These are phyloP conservation scores for Ectropis grisescens DNA, from an alignment of 1,140 invertebrate genomes.

Conservation along the genomic window DNA sequence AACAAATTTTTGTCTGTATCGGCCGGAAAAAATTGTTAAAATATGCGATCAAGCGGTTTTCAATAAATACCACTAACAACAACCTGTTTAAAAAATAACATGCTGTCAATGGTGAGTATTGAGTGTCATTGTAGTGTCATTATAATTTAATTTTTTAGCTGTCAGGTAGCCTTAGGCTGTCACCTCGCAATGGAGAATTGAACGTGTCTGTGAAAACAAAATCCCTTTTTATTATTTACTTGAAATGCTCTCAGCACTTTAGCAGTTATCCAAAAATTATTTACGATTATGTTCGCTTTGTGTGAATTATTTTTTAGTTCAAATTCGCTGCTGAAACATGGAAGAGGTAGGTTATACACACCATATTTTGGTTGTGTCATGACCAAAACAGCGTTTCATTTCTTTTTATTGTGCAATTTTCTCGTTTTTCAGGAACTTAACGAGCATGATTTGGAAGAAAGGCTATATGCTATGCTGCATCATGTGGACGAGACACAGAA, in stretches of 20 bases:
- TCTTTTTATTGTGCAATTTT: slow-evolving; percentile 34
- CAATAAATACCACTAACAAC: too few relatives aligned
- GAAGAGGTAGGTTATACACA: slow-evolving; percentile 48
- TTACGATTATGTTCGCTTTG: slow-evolving; percentile 60
- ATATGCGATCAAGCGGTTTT: too few relatives aligned
- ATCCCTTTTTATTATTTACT: slow-evolving; percentile 56
- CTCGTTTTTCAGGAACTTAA: slow-evolving; percentile 54
- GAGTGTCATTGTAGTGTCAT: too few relatives aligned
- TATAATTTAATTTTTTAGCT: too few relatives aligned
- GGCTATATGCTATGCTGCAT: slow-evolving; percentile 59
- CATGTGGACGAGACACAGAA: slow-evolving; percentile 47
- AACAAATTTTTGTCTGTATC: too few relatives aligned
- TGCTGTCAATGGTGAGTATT: too few relatives aligned
- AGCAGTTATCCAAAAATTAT: slow-evolving; percentile 30
- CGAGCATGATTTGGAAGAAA: slow-evolving; percentile 59
- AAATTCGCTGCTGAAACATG: slow-evolving; percentile 52
- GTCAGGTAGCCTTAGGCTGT: too few relatives aligned
- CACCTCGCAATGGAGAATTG: slow-evolving; percentile 54
- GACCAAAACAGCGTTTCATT: slow-evolving; percentile 17
- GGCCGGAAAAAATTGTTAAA: too few relatives aligned
- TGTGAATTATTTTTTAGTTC: slow-evolving; percentile 37
- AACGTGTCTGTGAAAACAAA: slow-evolving; percentile 59
- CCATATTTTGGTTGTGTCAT: slow-evolving; percentile 54
- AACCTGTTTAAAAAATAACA: too few relatives aligned
- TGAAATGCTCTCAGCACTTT: slow-evolving; percentile 47